Evolutionary conservation across 2,113 vertebrate species (phyloP), one percentile per base, ranked within the genome.

Genomic region (Rhipidura dahli): DNA sequence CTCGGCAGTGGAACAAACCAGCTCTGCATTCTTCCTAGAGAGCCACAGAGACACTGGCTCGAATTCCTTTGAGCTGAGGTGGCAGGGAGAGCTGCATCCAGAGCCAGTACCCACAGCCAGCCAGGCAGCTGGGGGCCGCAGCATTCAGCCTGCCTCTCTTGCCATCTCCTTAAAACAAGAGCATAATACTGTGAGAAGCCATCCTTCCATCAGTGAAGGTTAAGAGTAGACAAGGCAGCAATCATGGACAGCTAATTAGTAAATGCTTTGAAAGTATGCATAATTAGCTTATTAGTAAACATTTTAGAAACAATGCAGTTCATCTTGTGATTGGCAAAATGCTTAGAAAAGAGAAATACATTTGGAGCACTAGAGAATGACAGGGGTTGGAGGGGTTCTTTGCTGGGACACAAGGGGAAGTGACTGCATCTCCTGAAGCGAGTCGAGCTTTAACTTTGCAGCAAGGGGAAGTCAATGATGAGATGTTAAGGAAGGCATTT

Each of bases 231-330:
- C 71, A 84, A 97, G 89, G 89, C 87, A 87, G 80, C 39, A 75
- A 87, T 97, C 96, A 97, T 83, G 94, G 96, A 66, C 89, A 97
- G 92, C 93, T 96, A 92, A 96, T 96, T 96, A 95, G 91, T 59
- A 75, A 94, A 80, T 64, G 51, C 81, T 90, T 88, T 97, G 84
- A 88, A 94, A 96, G 68, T 92, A 57, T 93, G 87, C 75, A 87
- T 94, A 95, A 97, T 93, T 89, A 96, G 21, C 66, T 89, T 64
- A 80, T 78, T 92, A 86, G 76, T 91, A 94, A 92, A 96, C 77
- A 77, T 87, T 95, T 95, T 71, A 79, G 85, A 94, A 95, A 96
- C 79, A 86, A 94, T 79, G 72, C 49, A 23, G 76, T 96, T 97
- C 94, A 89, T 93, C 94, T 92, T 61, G 87, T 93, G 93, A 79